Evolutionary conservation across 2,797 vertebrate genomes (phyloP).

Genomic region (Rhabdophis nuchalis): DNA sequence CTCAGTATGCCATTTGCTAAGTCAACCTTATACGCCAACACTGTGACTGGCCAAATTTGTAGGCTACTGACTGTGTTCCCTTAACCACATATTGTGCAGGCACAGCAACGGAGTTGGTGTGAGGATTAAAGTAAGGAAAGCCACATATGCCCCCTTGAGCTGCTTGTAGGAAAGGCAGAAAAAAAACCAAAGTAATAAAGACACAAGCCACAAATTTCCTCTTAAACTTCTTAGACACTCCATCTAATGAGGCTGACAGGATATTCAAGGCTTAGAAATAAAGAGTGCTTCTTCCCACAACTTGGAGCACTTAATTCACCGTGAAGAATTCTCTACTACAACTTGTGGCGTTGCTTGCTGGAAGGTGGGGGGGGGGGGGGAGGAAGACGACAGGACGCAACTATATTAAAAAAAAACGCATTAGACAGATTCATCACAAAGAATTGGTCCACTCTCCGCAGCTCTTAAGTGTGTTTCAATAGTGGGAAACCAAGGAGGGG

Average conservation of each 20-base stretch:
- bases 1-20: background rate
- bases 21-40: background rate
- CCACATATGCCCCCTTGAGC: background rate
- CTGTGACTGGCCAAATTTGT: background rate
- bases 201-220: background rate
- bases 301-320: background rate
- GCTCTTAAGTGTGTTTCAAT: background rate
- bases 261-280: background rate
- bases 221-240: background rate
- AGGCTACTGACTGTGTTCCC: background rate
- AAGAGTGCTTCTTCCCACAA: background rate
- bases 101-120: too few relatives aligned
- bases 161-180: background rate
- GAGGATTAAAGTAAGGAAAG: background rate
- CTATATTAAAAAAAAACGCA: background rate
- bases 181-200: background rate
- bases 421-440: background rate
- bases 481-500: background rate
- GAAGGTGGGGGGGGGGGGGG: too few relatives aligned
- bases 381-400: too few relatives aligned
- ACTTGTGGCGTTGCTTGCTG: background rate
- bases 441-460: background rate
- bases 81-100: background rate
- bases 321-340: background rate
- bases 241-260: background rate